phyloP scores from a whole-genome alignment of 2,888 invertebrate species.

The Pomacea canaliculata region DNA sequence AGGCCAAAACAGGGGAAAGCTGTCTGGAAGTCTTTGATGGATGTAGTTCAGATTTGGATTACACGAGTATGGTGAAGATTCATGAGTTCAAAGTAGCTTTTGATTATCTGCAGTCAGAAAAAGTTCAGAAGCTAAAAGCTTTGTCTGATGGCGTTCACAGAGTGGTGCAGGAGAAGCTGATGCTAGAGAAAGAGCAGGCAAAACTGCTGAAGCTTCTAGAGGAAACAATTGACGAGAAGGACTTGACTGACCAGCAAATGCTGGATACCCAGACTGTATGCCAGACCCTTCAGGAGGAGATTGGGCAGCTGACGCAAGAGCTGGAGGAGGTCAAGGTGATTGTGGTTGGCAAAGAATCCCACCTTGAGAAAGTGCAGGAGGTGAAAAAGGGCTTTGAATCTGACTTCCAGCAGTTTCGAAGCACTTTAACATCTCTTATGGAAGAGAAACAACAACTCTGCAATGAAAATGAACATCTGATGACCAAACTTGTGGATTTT shows the following conservation, averaged over 20 bases:
- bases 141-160: conserved; percentile 16
- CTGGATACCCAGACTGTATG: conserved; percentile 24
- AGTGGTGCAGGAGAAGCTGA: conserved; percentile 29
- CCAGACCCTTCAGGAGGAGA: conserved; percentile 29
- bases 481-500: conserved; percentile 18
- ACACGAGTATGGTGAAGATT: not conserved
- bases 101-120: conserved; percentile 9
- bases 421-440: conserved; percentile 16
- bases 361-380: conserved; percentile 22
- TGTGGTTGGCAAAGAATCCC: conserved; percentile 28
- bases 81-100: conserved; percentile 3
- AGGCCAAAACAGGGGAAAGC: not conserved
- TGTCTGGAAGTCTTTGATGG: not conserved
- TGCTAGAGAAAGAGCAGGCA: conserved; percentile 29
- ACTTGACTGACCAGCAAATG: conserved; percentile 24
- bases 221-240: conserved; percentile 25
- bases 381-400: conserved; percentile 28
- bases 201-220: conserved; percentile 30
- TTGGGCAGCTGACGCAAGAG: conserved; percentile 25
- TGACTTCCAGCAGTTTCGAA: conserved; percentile 27
- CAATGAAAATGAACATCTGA: conserved; percentile 27
- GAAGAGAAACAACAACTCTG: conserved; percentile 27
- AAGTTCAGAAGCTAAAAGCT: not conserved
- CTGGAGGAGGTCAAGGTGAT: conserved; percentile 22
- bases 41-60: not conserved